Conservation (phyloP, 2,113 vertebrate genomes). For the Rhombomys opimus region DNA sequence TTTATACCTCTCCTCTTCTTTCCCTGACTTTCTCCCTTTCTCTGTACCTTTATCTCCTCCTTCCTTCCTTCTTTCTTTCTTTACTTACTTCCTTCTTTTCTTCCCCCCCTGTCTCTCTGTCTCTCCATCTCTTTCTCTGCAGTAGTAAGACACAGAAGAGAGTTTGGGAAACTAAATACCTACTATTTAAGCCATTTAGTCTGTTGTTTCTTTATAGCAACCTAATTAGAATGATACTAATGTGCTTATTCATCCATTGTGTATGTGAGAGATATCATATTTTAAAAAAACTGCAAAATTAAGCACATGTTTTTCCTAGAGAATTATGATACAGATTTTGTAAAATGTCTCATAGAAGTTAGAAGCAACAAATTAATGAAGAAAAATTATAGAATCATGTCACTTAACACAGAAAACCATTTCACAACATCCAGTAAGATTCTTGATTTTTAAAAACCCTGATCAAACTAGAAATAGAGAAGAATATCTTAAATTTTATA, state of each 20-base stretch:
- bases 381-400: neutral
- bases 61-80: no score
- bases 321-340: neutral
- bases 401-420: neutral
- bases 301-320: neutral
- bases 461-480: neutral
- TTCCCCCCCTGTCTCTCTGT: no score
- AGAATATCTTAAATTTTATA: neutral
- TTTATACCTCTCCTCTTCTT: neutral
- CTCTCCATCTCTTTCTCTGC: neutral
- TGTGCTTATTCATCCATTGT: neutral
- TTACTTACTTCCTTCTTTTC: neutral
- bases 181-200: neutral
- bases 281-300: neutral
- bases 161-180: neutral
- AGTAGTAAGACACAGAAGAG: neutral
- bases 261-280: neutral
- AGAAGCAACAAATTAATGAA: neutral
- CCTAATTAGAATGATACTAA: neutral
- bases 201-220: neutral
- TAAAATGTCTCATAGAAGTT: neutral
- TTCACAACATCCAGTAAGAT: neutral
- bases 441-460: neutral
- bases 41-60: no score
- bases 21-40: neutral